A percentile compares a stretch with the other conserved stretches of the same genome.
Conservation (phyloP, 2,113 vertebrate species). For the Numenius arquata region DNA sequence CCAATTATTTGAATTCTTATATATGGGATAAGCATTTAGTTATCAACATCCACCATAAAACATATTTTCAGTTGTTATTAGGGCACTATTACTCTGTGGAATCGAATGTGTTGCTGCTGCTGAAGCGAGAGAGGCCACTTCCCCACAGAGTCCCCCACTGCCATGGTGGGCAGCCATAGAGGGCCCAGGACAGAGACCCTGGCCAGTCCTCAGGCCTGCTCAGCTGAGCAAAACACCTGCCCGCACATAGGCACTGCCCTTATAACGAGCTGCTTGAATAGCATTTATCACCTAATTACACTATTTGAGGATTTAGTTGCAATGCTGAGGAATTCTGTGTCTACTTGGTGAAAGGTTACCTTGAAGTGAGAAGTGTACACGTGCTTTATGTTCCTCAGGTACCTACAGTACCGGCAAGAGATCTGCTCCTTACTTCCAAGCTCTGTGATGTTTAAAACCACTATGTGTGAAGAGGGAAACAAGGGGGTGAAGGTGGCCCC, state of each 20-base stretch:
- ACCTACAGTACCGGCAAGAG: neutral
- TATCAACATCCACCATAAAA: constrained; percentile 73
- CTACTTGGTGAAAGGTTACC: neutral
- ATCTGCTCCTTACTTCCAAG: neutral
- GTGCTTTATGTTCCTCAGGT: neutral
- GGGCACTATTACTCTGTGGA: constrained; percentile 57
- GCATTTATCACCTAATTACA: neutral
- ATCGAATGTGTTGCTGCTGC: constrained; percentile 8
- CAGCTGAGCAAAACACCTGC: accelerated
- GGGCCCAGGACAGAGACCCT: neutral
- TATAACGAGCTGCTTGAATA: neutral
- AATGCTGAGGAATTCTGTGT: neutral
- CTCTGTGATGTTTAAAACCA: neutral
- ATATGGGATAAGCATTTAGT: constrained; percentile 72
- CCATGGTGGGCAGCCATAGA: neutral
- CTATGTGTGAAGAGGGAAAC: neutral
- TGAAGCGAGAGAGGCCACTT: neutral
- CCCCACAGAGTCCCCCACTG: accelerated
- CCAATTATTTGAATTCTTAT: constrained; percentile 77
- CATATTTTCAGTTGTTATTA: constrained; percentile 70
- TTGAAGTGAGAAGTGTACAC: accelerated
- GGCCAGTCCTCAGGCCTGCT: neutral
- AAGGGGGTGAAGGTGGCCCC: neutral
- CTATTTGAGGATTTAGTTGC: neutral
- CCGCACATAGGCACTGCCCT: accelerated